These are phyloP conservation scores for Eurosta solidaginis DNA, from an alignment of 1,140 invertebrate species.

Conservation along the genomic window DNA sequence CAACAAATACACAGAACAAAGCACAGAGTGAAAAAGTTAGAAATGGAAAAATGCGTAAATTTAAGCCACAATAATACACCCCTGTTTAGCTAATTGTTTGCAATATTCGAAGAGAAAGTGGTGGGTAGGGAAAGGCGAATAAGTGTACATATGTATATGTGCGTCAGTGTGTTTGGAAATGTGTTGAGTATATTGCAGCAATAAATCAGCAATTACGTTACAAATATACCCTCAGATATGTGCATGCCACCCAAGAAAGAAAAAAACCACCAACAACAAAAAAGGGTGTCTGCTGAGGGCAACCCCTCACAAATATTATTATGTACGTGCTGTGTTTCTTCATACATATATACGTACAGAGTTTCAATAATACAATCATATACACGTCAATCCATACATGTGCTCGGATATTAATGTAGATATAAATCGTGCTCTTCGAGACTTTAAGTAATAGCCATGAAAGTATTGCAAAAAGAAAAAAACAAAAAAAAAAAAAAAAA, in stretches of 20 bases:
- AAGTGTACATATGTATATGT: neutral
- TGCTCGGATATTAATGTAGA: neutral
- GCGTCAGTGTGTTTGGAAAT: neutral
- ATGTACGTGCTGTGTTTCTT: too few species aligned
- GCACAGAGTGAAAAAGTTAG: too few species aligned
- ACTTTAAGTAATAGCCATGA: neutral
- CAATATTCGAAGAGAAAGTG: neutral
- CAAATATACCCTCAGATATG: too few species aligned
- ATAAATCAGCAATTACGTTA: constrained; percentile 6
- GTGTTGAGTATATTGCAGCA: neutral
- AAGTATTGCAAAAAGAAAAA: neutral
- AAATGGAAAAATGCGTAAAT: neutral
- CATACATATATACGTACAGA: neutral
- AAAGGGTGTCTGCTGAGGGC: too few species aligned
- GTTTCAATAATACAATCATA: neutral
- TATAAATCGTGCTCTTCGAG: neutral
- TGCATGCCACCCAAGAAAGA: neutral
- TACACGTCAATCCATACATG: neutral
- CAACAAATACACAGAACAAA: neutral
- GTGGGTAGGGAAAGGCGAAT: neutral
- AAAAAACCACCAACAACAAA: too few species aligned
- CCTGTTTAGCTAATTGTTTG: constrained; percentile 11
- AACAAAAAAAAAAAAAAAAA: too few species aligned
- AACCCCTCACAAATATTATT: too few species aligned
- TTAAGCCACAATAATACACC: neutral